phyloP scores from a whole-genome alignment of 1,140 invertebrate genomes.

The Habropoda laboriosa region DNA sequence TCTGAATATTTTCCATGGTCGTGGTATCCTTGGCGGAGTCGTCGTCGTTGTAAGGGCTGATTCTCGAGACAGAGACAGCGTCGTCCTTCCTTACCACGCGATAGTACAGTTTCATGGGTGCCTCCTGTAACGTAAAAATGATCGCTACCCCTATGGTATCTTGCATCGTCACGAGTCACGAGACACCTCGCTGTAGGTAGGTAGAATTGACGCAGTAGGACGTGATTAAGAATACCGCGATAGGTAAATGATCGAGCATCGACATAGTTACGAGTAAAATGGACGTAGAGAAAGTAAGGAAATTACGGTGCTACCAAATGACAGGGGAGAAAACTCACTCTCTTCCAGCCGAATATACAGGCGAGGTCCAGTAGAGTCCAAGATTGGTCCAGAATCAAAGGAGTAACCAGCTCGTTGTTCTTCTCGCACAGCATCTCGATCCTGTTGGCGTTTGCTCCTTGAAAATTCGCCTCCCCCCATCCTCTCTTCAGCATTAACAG shows the following conservation, averaged over 20 bases:
- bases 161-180: background rate
- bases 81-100: conserved; percentile 68
- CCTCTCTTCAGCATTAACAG: conserved; percentile 77
- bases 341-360: conserved; percentile 77
- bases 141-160: conserved; percentile 45
- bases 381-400: conserved; percentile 73
- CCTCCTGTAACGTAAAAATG: conserved; percentile 69
- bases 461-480: conserved; percentile 70
- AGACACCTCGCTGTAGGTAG: too few species aligned
- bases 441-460: conserved; percentile 44
- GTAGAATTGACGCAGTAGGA: background rate
- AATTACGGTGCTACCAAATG: background rate
- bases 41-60: conserved; percentile 25
- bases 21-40: conserved; percentile 45
- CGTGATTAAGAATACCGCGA: background rate
- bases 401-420: conserved; percentile 35
- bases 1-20: conserved; percentile 74
- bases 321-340: conserved; percentile 63
- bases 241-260: background rate
- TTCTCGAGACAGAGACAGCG: background rate
- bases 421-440: conserved; percentile 74
- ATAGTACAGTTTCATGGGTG: conserved; percentile 76
- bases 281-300: background rate
- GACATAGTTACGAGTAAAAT: background rate
- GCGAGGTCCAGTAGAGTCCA: conserved; percentile 77